Evolutionary conservation across 2,888 invertebrate genomes (phyloP).

Genomic region (Agrochola circellaris): DNA sequence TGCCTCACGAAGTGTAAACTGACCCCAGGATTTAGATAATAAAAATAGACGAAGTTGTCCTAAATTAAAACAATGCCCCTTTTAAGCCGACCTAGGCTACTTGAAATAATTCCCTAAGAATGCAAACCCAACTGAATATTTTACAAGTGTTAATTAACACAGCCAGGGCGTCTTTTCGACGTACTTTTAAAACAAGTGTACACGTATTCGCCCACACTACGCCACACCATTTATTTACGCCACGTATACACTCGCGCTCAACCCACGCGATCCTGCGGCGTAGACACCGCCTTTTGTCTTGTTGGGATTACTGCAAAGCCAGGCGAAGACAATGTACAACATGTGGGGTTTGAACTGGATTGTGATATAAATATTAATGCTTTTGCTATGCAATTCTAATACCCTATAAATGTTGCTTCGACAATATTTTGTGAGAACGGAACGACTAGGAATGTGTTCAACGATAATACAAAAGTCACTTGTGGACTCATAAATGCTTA

Average conservation of each 20-base stretch:
- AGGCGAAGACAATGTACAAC: conserved; percentile 15
- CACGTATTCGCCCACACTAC: conserved; percentile 4
- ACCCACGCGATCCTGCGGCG: conserved; percentile 32
- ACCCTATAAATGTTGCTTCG: background rate
- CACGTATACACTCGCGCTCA: conserved; percentile 10
- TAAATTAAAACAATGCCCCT: background rate
- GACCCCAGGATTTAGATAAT: background rate
- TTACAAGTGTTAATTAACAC: conserved; percentile 44
- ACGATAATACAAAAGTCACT: background rate
- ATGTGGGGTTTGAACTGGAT: background rate
- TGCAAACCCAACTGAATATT: conserved; percentile 39
- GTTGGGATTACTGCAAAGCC: conserved; percentile 38
- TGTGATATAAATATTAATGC: conserved; percentile 40
- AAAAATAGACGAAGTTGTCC: conserved; percentile 12
- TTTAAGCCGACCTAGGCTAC: background rate
- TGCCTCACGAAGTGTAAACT: background rate
- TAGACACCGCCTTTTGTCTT: conserved; percentile 36
- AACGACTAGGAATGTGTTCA: background rate
- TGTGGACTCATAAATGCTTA: background rate
- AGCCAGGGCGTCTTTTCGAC: background rate
- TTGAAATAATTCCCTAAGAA: conserved; percentile 5
- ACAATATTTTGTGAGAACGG: conserved; percentile 10
- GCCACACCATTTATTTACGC: conserved; percentile 31
- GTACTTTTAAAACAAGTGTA: conserved; percentile 31
- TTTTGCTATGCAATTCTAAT: background rate